Conservation (phyloP, 2,797 vertebrate species). For the Astyanax mexicanus region DNA sequence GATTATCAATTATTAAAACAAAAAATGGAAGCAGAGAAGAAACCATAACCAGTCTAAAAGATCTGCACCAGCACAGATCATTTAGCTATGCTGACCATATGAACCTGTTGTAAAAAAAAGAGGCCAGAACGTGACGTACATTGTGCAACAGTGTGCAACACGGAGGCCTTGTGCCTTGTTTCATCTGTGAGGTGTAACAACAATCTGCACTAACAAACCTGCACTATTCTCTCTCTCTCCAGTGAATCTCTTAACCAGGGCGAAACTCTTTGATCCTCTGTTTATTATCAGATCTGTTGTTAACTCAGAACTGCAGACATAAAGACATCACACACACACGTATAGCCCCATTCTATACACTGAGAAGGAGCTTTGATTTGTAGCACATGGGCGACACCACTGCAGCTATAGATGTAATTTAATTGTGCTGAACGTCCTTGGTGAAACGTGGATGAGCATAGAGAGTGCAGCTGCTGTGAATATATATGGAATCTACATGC, state of each 20-base stretch:
- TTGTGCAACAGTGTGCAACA: neutral
- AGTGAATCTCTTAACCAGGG: conserved; percentile 45
- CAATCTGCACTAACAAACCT: conserved; percentile 42
- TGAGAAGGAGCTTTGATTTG: conserved; percentile 4
- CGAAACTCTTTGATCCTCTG: conserved; percentile 52
- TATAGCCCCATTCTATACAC: neutral
- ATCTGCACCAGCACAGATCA: too few relatives aligned
- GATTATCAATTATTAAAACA: too few relatives aligned
- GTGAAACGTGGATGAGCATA: neutral
- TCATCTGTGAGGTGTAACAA: conserved; percentile 32
- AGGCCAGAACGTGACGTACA: neutral
- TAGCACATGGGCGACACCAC: conserved; percentile 2
- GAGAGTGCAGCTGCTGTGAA: neutral
- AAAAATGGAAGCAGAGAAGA: too few relatives aligned
- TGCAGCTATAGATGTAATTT: neutral
- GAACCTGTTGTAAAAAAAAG: too few relatives aligned
- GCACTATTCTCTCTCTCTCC: conserved; percentile 6
- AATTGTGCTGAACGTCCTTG: conserved; percentile 19
- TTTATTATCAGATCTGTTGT: conserved; percentile 44
- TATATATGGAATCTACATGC: conserved; percentile 3
- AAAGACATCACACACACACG: conserved; percentile 15
- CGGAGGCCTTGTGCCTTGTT: conserved; percentile 2
- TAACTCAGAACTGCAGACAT: conserved; percentile 17
- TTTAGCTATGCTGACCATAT: too few relatives aligned
- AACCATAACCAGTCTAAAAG: too few relatives aligned